Conservation (phyloP, 2,888 invertebrate species). For the Scaeva pyrastri region DNA sequence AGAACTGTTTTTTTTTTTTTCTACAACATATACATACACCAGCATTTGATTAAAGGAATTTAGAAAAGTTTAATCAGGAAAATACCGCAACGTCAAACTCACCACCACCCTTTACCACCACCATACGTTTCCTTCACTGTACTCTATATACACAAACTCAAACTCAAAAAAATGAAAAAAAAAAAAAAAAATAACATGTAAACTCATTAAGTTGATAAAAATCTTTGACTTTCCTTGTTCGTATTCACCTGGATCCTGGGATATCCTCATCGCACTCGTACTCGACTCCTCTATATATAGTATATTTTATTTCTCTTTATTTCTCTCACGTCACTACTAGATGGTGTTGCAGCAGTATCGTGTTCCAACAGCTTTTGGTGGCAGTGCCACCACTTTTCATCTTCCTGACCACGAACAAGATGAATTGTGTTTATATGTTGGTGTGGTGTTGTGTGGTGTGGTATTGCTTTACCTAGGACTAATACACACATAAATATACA, state of each 20-base stretch:
- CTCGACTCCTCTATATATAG: too few species aligned
- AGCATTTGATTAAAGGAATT: conserved; percentile 42
- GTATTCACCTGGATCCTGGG: conserved; percentile 59
- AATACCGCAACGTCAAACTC: conserved; percentile 58
- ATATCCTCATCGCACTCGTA: background rate
- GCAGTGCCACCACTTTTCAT: conserved; percentile 64
- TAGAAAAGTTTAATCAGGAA: conserved; percentile 25
- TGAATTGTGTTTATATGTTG: conserved; percentile 32
- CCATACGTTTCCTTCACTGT: background rate
- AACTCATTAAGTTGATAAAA: conserved; percentile 76
- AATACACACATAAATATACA: background rate
- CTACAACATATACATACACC: conserved; percentile 1
- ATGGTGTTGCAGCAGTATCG: conserved; percentile 48
- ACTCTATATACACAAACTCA: background rate
- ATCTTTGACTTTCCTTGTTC: conserved; percentile 70
- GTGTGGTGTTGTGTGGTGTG: conserved; percentile 30
- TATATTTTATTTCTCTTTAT: conserved; percentile 34
- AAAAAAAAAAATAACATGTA: conserved; percentile 57
- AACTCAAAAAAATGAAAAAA: too few species aligned
- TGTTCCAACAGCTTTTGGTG: conserved; percentile 65
- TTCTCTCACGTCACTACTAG: conserved; percentile 29
- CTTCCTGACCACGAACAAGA: conserved; percentile 69
- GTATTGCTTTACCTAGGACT: background rate
- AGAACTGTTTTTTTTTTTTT: background rate
- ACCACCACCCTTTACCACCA: background rate